phyloP scores from a whole-genome alignment of 2,888 invertebrate genomes.

The Sepioteuthis lessoniana region DNA sequence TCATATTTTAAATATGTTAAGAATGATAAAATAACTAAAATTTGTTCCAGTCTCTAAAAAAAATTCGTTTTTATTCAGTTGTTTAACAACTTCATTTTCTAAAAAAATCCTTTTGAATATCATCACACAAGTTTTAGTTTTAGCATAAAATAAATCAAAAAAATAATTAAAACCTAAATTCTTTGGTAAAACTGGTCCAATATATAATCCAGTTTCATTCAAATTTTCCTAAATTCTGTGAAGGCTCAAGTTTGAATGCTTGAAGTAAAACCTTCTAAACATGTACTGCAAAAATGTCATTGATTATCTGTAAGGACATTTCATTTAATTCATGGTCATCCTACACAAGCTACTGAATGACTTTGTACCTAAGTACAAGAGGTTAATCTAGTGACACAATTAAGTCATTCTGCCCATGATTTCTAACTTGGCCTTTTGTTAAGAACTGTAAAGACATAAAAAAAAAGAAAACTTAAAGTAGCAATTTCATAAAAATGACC shows the following conservation, averaged over 20 bases:
- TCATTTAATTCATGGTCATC: conserved; percentile 20
- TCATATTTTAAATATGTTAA: no score
- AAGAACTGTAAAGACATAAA: neutral
- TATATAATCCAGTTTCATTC: neutral
- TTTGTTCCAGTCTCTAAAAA: no score
- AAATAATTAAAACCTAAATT: no score
- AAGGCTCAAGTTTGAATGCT: neutral
- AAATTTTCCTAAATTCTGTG: neutral
- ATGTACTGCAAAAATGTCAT: neutral
- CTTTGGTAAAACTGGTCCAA: neutral
- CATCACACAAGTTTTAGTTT: no score
- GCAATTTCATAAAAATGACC: neutral
- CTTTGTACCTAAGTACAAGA: neutral
- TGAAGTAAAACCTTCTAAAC: neutral
- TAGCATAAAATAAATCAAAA: no score
- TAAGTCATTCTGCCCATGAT: conserved; percentile 11
- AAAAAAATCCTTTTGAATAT: no score
- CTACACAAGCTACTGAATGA: neutral
- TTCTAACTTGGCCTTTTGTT: neutral
- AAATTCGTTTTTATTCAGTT: no score
- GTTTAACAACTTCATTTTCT: no score
- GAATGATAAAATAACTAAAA: no score
- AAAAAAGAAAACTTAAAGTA: no score
- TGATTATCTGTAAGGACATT: conserved; percentile 17
- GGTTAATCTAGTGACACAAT: conserved; percentile 19